Base-by-base conservation (phyloP, 2,797 vertebrate species). In the Apogon hyalosoma region DNA sequence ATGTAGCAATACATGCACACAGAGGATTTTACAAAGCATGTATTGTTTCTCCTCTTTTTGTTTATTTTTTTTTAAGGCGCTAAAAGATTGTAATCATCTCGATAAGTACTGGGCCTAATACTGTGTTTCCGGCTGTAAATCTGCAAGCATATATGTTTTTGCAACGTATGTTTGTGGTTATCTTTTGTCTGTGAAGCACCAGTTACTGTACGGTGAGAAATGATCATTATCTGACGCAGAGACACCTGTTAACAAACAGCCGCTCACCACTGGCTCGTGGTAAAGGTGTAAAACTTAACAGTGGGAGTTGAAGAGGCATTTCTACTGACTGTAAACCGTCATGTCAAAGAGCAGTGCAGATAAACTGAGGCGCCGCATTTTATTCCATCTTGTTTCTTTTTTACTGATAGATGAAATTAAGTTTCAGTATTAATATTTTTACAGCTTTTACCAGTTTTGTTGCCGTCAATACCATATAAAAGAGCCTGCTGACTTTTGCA, bases 201-300 rank as follows among this genome's bases (percentile, higher is more conserved):
- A 67, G 68, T 77, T 75, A 79, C 69, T 64, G 63, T 60, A 68
- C n/a, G 8, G 40, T 67, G 24, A 63, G 38, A 83, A 78, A 87
- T 69, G 14, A 74, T 86, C 59, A 88, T 81, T 83, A 87, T 62
- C 70, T 39, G 19, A 73, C 19, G 0, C 60, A 54, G 47, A 67
- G 54, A 77, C 65, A 82, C 76, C 66, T 88, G 79, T 57, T 86
- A 80, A 88, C 69, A 84, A 58, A 47, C 67, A 63, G 64, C 57
- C 47, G n/a, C 66, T 76, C 51, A 57, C 31, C 33, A 16, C 28
- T 18, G 53, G n/a, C 43, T 57, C 63, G 40, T 39, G 46, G 63
- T 28, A 16, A 72, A 43, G 36, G n/a, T 53, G 67, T 73, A 58
- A 42, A 75, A 78, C 56, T 71, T 58, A 47, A 64, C 15, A 36